Evolutionary conservation across 2,888 invertebrate genomes (phyloP), one percentile per base, ranked within the genome.

Genomic region (Hemaris fuciformis): DNA sequence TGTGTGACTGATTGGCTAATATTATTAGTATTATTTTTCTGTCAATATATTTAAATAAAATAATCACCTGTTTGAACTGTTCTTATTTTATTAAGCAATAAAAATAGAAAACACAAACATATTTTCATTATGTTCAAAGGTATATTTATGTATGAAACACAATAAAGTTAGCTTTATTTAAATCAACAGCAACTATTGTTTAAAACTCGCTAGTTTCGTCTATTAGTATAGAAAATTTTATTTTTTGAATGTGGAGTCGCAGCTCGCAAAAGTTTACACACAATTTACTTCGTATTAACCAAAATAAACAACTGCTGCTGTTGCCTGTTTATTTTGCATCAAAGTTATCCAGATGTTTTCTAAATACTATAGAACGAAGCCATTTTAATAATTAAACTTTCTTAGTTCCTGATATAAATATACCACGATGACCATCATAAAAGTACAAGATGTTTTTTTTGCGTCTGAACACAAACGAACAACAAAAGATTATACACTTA

Each of bases 401-500:
- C 53, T 18, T 18, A 53, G 8, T 53, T 31, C 53, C 6, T 10
- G 18, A 31, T 53, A 53, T 23, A 23, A 61, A 57, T 61, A 61
- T 34, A 73, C 60, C 64, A 70, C 62, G 62, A 64, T 64, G 67
- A 71, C 64, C 72, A 76, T 74, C 67, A 69, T 78, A 74, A 75
- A 68, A 70, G 72, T 81, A 77, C 78, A 77, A 79, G 69, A 76
- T 81, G 72, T 81, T 83, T 85, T n/a, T n/a, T 87, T 80, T 83
- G 81, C 84, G 81, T 83, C 82, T 77, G 74, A 83, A 83, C 70
- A 71, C 74, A 76, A 74, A 67, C 68, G 69, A 72, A 73, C 71
- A 75, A 80, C 86, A 91, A 91, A 91, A 91, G 91, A 87, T 88
- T 79, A 70, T 78, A 72, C 77, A 88, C 89, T 88, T 86, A 85